phyloP scores from a whole-genome alignment of 2,888 invertebrate species.

The Ichneumon xanthorius region DNA sequence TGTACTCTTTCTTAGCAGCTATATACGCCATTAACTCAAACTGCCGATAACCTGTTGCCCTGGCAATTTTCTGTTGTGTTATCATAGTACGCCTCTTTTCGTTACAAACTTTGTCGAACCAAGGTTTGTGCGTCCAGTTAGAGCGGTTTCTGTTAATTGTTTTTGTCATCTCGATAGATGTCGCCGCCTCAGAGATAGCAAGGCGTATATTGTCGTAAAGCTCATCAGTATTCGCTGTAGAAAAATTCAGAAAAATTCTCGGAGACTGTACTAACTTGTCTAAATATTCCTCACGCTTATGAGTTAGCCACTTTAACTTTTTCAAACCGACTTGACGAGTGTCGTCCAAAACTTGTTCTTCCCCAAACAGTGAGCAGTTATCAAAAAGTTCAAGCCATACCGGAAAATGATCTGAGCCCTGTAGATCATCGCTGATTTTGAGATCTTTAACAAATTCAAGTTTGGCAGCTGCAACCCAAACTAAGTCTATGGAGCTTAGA shows the following conservation, averaged over 20 bases:
- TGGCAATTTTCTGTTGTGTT: background rate
- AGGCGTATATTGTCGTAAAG: background rate
- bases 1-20: background rate
- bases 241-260: background rate
- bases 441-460: background rate
- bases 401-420: background rate
- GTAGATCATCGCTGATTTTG: background rate
- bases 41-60: background rate
- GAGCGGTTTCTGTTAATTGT: background rate
- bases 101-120: slow-evolving; percentile 26
- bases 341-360: background rate
- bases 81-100: background rate
- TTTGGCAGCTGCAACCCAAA: slow-evolving; percentile 8
- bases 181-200: background rate
- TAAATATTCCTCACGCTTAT: background rate
- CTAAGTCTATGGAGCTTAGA: background rate
- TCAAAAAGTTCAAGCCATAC: background rate
- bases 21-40: background rate
- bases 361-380: background rate
- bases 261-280: background rate
- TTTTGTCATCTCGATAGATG: background rate
- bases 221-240: background rate
- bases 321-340: too few species aligned
- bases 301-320: background rate
- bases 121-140: background rate